A percentile compares a stretch with the other conserved stretches of the same genome.
These are phyloP conservation scores for Magallana gigas DNA, from an alignment of 1,140 invertebrate species.

Conservation along the genomic window DNA sequence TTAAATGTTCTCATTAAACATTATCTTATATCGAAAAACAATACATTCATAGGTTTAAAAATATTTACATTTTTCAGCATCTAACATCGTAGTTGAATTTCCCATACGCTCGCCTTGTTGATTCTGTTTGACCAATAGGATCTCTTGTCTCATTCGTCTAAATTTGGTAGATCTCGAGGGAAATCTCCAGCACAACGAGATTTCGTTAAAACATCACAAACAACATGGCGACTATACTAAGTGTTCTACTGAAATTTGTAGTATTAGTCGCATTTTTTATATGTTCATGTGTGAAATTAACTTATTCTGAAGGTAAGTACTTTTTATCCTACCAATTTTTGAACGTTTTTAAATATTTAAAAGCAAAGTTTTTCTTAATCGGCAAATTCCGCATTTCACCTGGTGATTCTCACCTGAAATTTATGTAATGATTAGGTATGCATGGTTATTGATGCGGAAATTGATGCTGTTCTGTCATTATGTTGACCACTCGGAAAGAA, in stretches of 20 bases:
- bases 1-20: no score
- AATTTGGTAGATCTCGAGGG: conserved; percentile 55
- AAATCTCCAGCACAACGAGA: conserved; percentile 34
- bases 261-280: conserved; percentile 50
- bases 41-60: no score
- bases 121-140: background rate
- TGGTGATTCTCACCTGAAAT: conserved; percentile 20
- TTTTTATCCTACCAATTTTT: background rate
- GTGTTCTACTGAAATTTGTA: conserved; percentile 38
- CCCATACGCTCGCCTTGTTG: conserved; percentile 23
- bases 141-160: conserved; percentile 39
- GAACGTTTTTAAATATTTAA: background rate
- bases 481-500: conserved; percentile 23
- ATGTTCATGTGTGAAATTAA: conserved; percentile 52
- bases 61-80: background rate
- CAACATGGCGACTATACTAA: conserved; percentile 52
- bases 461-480: conserved; percentile 24
- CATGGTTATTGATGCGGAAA: conserved; percentile 35
- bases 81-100: background rate
- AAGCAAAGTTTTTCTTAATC: background rate
- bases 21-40: no score
- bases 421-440: conserved; percentile 36
- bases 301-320: conserved; percentile 52
- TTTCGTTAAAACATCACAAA: conserved; percentile 50
- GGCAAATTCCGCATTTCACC: conserved; percentile 4